Percentiles rank a stretch among this genome's conserved stretches.
phyloP scores from a whole-genome alignment of 2,113 vertebrate genomes.

The Dasypus novemcinctus region DNA sequence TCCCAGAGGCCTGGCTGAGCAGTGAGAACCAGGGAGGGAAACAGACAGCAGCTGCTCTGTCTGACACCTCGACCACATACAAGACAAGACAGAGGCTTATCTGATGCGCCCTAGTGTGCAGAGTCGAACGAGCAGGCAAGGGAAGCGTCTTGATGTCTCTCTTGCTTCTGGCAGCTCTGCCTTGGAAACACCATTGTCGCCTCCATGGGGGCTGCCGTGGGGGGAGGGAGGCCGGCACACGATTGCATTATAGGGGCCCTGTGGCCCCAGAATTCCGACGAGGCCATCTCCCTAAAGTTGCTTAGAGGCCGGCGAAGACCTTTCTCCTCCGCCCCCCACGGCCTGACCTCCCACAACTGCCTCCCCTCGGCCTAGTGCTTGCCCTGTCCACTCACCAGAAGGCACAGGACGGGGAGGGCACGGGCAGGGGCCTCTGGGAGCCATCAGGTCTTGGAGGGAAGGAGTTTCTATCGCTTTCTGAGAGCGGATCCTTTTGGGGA shows the following conservation, averaged over 20 bases:
- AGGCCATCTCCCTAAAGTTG: neutral
- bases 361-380: neutral
- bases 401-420: neutral
- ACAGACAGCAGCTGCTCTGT: neutral
- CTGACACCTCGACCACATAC: constrained; percentile 77
- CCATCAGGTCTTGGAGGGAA: neutral
- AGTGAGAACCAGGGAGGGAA: constrained; percentile 30
- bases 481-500: neutral
- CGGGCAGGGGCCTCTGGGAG: neutral
- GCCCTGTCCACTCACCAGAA: neutral
- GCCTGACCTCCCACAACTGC: neutral
- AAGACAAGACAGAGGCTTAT: constrained; percentile 48
- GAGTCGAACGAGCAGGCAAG: neutral
- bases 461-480: neutral
- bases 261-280: rapidly evolving
- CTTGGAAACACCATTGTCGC: neutral
- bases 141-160: constrained; percentile 48
- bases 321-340: neutral
- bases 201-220: neutral
- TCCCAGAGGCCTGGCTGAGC: constrained; percentile 25
- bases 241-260: neutral
- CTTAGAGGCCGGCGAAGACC: rapidly evolving
- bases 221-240: no score
- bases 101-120: constrained; percentile 16
- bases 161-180: neutral